Evolutionary conservation across 2,888 invertebrate genomes (phyloP).

Genomic region (Pandemis corylana): DNA sequence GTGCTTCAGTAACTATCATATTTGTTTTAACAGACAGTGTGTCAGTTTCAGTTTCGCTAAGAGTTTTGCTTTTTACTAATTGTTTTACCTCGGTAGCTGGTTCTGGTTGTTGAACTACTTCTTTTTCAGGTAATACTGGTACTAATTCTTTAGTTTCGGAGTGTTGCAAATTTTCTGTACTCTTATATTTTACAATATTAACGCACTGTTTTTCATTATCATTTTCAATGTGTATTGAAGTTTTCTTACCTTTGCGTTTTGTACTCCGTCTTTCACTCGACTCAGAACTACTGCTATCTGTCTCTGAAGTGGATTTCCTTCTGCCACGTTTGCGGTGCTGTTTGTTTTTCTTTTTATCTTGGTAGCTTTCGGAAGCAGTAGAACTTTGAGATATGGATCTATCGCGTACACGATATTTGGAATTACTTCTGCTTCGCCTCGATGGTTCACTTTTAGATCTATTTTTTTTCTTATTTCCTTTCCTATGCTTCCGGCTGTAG

Average conservation of each 20-base stretch:
- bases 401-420: conserved; percentile 62
- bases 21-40: conserved; percentile 79
- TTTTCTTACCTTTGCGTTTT: conserved; percentile 78
- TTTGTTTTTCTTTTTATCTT: conserved; percentile 74
- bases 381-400: conserved; percentile 70
- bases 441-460: conserved; percentile 82
- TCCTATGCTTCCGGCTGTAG: conserved; percentile 60
- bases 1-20: conserved; percentile 81
- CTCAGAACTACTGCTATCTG: conserved; percentile 77
- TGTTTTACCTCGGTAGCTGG: conserved; percentile 57
- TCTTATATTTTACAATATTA: conserved; percentile 78
- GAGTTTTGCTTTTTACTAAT: conserved; percentile 62
- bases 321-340: conserved; percentile 72
- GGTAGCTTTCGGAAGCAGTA: conserved; percentile 67
- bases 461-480: conserved; percentile 62
- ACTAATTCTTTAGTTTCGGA: conserved; percentile 57
- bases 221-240: conserved; percentile 77
- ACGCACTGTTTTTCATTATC: conserved; percentile 77
- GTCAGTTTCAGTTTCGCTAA: conserved; percentile 81
- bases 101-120: conserved; percentile 58
- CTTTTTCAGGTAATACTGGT: conserved; percentile 47
- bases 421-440: conserved; percentile 64
- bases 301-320: conserved; percentile 73
- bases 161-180: conserved; percentile 53
- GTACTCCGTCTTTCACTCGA: conserved; percentile 73